Evolutionary conservation across 2,888 invertebrate genomes (phyloP).

Genomic region (Eupithecia subfuscata): DNA sequence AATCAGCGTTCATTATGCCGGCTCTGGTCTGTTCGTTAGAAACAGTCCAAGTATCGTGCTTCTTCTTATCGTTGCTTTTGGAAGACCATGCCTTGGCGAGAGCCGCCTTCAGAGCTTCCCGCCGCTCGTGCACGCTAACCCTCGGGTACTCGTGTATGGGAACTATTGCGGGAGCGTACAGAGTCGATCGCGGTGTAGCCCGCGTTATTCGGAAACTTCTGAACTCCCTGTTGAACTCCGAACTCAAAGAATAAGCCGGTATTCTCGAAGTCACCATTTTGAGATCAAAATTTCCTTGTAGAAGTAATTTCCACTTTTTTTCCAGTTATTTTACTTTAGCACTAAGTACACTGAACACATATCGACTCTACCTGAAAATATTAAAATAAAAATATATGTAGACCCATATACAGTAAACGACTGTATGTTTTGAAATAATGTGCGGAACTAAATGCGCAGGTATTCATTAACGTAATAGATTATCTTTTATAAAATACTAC

Average conservation of each 20-base stretch:
- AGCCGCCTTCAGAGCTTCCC: constrained; percentile 81
- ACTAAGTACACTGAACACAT: constrained; percentile 80
- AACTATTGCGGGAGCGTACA: constrained; percentile 82
- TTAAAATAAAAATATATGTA: constrained; percentile 1
- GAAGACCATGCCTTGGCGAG: constrained; percentile 81
- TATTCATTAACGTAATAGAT: not conserved
- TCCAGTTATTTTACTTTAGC: constrained; percentile 67
- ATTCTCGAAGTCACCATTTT: constrained; percentile 86
- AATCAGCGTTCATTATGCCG: constrained; percentile 70
- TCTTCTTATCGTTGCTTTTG: constrained; percentile 74
- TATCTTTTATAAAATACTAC: not conserved
- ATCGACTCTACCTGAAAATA: constrained; percentile 77
- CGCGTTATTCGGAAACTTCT: constrained; percentile 83
- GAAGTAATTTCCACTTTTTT: constrained; percentile 50
- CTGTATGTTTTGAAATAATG: constrained; percentile 39
- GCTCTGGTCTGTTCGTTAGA: constrained; percentile 71
- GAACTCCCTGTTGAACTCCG: constrained; percentile 85
- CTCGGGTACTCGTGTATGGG: constrained; percentile 85
- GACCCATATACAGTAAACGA: constrained; percentile 45
- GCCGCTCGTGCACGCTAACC: constrained; percentile 82
- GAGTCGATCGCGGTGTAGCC: constrained; percentile 78
- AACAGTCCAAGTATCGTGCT: constrained; percentile 78
- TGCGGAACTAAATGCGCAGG: constrained; percentile 57
- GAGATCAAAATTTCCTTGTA: constrained; percentile 81
- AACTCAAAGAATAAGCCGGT: constrained; percentile 85